A percentile compares a stretch with the other conserved stretches of the same genome.
These are phyloP conservation scores for Cantharis rustica DNA, from an alignment of 2,888 invertebrate species.

Conservation along the genomic window DNA sequence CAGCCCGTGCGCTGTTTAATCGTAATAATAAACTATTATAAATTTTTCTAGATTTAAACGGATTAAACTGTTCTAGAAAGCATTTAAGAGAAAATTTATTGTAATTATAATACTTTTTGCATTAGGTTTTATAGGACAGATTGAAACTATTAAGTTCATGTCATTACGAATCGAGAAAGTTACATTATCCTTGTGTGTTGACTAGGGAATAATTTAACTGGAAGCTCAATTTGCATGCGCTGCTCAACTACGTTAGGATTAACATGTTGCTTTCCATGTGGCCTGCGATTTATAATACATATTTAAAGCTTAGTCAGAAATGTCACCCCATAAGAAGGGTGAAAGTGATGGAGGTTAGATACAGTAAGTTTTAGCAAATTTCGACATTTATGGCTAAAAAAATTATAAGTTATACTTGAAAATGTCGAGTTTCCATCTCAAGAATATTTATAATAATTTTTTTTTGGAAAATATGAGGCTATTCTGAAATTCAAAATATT, in stretches of 20 bases:
- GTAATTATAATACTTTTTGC: background rate
- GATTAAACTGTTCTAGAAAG: background rate
- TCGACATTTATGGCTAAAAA: background rate
- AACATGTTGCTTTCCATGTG: background rate
- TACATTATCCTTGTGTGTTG: conserved; percentile 3
- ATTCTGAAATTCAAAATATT: background rate
- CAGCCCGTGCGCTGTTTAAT: background rate
- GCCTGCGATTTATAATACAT: conserved; percentile 3
- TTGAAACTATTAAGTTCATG: background rate
- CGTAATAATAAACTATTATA: too few relatives aligned
- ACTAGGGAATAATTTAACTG: conserved; percentile 4
- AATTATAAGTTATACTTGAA: background rate
- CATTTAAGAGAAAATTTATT: background rate
- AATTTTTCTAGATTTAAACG: too few relatives aligned
- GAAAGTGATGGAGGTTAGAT: conserved; percentile 12
- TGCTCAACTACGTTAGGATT: conserved; percentile 1
- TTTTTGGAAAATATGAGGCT: background rate
- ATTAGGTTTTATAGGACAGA: background rate
- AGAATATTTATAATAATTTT: background rate
- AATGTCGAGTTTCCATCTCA: background rate
- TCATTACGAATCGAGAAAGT: background rate
- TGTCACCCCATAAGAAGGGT: conserved; percentile 10
- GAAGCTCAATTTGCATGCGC: conserved; percentile 4
- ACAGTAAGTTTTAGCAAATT: background rate
- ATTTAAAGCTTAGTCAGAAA: conserved; percentile 7